Evolutionary conservation across 1,140 invertebrate genomes (phyloP), one percentile per base, ranked within the genome.

Genomic region (Drosophila albomicans): DNA sequence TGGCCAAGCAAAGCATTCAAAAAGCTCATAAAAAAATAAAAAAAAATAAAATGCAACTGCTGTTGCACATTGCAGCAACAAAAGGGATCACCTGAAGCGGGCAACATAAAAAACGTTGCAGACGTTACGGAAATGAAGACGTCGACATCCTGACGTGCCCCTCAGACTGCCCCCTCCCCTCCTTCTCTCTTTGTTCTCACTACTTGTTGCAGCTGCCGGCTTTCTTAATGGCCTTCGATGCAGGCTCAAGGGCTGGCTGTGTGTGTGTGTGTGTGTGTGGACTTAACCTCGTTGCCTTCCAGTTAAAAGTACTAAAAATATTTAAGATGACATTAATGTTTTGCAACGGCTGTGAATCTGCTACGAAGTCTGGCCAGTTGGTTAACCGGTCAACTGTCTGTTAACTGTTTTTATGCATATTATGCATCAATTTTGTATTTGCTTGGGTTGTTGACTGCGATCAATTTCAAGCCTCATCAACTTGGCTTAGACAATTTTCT

Each of bases 71-170:
- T 43, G 41, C 20, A 25, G 41, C 11, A 32, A 3, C 43, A 20
- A 38, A 35, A 11, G 35, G 56, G 16, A 49, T 57, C 66, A 51
- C n/a, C 38, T 38, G 45, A 15, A 56, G 38, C 41, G 62, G 25
- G 70, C 13, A 51, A 43, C 58, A 68, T 85, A 81, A 85, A 85
- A 80, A 76, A 25, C 20, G 20, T 65, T 52, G 64, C 67, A 80
- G 61, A 66, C 58, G 65, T 72, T 81, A 69, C 82, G 82, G 82
- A 86, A 86, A 86, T 86, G 67, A 86, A 86, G 82, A 86, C 80
- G 73, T 85, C 67, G 41, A 81, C 82, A 86, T 81, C 82, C 82
- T 86, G 82, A 75, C 5, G 35, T 35, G 7, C 15, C 54, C 35
- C 15, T 41, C 35, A 72, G 7, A 11, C 10, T 38, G 35, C 35